Evolutionary conservation across 2,113 vertebrate genomes (phyloP).

Genomic region (Agelaius tricolor): DNA sequence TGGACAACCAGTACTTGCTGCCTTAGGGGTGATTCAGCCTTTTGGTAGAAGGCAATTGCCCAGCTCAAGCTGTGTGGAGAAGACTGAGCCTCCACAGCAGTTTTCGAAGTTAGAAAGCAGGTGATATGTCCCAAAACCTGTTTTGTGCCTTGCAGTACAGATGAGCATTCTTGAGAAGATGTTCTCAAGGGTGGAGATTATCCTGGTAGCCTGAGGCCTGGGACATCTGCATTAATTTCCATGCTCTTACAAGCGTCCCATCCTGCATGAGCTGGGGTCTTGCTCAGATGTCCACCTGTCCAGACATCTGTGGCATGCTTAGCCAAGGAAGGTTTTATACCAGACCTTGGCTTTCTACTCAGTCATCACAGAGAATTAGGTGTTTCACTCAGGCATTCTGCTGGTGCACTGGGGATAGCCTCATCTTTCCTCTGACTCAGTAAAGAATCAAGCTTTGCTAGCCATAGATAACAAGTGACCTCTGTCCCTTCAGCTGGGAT

Average conservation of each 20-base stretch:
- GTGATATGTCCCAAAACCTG: not conserved
- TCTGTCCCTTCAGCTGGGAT: not conserved
- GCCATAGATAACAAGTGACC: not conserved
- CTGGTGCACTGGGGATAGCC: not conserved
- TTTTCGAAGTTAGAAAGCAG: not conserved
- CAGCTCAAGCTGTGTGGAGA: not conserved
- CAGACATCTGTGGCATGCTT: not conserved
- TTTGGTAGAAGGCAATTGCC: not conserved
- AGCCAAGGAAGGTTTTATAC: not conserved
- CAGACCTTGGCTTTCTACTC: not conserved
- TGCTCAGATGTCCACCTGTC: not conserved
- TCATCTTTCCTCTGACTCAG: not conserved
- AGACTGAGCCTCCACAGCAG: not conserved
- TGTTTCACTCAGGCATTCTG: not conserved
- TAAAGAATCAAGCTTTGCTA: not conserved
- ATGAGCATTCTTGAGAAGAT: not conserved
- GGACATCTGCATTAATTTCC: not conserved
- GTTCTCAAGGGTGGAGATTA: not conserved
- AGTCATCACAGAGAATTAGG: not conserved
- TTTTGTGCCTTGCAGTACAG: not conserved
- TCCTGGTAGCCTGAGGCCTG: not conserved
- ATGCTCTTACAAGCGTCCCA: not conserved
- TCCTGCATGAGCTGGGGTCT: not conserved
- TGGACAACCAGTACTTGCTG: not conserved
- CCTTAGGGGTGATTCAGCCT: not conserved